These are phyloP conservation scores for Apocheima hispidaria DNA, from an alignment of 2,888 invertebrate genomes.

Conservation along the genomic window DNA sequence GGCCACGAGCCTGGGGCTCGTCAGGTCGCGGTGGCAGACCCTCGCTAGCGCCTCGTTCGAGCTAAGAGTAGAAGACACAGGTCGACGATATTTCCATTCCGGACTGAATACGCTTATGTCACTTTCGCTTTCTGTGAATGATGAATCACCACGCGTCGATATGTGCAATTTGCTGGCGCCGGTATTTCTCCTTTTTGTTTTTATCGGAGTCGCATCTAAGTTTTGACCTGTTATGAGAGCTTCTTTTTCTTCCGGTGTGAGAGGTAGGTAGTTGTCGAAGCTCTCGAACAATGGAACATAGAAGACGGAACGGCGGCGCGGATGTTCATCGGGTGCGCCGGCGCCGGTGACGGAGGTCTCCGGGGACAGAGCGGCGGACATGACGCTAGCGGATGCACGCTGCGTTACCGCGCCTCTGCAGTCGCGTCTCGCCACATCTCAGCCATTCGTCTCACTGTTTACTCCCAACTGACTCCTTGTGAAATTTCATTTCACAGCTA, in stretches of 20 bases:
- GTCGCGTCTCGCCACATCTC: conserved; percentile 65
- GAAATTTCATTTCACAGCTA: conserved; percentile 67
- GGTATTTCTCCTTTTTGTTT: conserved; percentile 68
- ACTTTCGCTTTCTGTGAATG: conserved; percentile 80
- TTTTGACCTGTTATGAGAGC: conserved; percentile 74
- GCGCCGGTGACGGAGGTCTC: conserved; percentile 64
- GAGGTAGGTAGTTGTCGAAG: conserved; percentile 85
- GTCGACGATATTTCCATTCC: conserved; percentile 71
- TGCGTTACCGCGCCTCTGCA: conserved; percentile 67
- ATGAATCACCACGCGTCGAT: conserved; percentile 69
- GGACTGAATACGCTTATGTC: conserved; percentile 77
- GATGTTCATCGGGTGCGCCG: conserved; percentile 71
- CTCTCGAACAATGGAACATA: conserved; percentile 90
- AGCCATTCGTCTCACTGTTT: conserved; percentile 75
- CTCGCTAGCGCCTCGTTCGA: conserved; percentile 78
- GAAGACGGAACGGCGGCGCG: conserved; percentile 90
- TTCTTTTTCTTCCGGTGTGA: conserved; percentile 79
- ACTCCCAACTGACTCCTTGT: conserved; percentile 58
- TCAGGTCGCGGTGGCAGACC: conserved; percentile 73
- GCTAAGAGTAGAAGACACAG: conserved; percentile 76
- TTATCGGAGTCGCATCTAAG: conserved; percentile 57
- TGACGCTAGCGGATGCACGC: conserved; percentile 76
- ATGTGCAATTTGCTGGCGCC: conserved; percentile 66
- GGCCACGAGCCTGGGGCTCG: conserved; percentile 74
- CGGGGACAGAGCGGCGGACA: conserved; percentile 74